Evolutionary conservation across 2,113 vertebrate genomes (phyloP).

Genomic region (Melanerpes aurifrons): DNA sequence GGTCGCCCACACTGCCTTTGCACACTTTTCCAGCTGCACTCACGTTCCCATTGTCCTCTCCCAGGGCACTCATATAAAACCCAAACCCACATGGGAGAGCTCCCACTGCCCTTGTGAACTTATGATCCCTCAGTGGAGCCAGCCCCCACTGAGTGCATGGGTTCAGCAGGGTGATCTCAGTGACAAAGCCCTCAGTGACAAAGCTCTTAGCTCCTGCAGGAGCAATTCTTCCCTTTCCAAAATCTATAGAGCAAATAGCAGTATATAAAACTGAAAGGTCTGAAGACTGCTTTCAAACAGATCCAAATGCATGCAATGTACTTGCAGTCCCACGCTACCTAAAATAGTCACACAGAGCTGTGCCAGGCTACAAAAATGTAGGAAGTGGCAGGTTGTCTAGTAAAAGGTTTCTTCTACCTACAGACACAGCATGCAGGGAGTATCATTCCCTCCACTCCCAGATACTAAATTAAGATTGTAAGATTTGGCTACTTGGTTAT

Average conservation of each 20-base stretch:
- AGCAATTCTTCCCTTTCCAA: neutral
- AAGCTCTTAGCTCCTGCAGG: neutral
- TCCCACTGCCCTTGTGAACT: fast-evolving
- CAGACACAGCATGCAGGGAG: neutral
- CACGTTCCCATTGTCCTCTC: neutral
- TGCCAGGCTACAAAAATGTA: neutral
- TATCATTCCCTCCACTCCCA: neutral
- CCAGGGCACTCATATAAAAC: neutral
- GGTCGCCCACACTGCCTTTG: neutral
- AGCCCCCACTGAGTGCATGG: fast-evolving
- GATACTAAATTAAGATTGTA: neutral
- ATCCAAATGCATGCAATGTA: neutral
- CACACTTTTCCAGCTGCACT: neutral
- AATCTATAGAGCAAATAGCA: neutral
- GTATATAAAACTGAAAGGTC: neutral
- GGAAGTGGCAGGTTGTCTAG: slow-evolving; percentile 1
- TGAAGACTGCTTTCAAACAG: neutral
- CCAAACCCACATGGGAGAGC: neutral
- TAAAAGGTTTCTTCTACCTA: neutral
- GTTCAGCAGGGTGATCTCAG: neutral
- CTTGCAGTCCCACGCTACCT: neutral
- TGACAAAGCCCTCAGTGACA: neutral
- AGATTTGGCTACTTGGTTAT: neutral
- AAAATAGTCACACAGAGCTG: neutral
- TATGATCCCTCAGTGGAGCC: fast-evolving